Percentiles rank a stretch among this genome's conserved stretches.
Conservation (phyloP, 2,888 invertebrate species). For the Luperina testacea region DNA sequence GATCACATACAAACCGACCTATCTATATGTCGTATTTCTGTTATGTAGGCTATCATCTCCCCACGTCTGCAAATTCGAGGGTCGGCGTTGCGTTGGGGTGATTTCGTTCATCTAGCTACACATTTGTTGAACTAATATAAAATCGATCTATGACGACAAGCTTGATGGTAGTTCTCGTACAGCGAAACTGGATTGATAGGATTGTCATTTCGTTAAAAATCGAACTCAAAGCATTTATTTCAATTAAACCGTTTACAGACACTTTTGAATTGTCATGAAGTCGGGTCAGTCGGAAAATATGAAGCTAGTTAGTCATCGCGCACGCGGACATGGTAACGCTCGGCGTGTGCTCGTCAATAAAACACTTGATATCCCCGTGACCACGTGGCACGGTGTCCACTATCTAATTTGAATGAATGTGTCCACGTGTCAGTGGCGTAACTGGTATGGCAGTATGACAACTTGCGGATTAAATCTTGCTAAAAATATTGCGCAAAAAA, state of each 20-base stretch:
- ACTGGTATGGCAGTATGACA: not conserved
- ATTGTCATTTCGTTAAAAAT: not conserved
- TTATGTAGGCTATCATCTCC: slow-evolving; percentile 41
- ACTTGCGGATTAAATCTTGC: not conserved
- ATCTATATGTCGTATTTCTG: slow-evolving; percentile 2
- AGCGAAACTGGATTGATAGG: not conserved
- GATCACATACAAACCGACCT: not conserved
- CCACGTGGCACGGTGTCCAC: slow-evolving; percentile 24
- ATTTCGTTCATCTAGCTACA: slow-evolving; percentile 43
- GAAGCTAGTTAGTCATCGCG: slow-evolving; percentile 13
- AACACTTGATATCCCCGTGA: slow-evolving; percentile 11
- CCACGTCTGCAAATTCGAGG: slow-evolving; percentile 38
- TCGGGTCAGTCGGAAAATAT: too few relatives aligned
- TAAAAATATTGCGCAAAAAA: slow-evolving; percentile 10
- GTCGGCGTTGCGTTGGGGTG: slow-evolving; percentile 40
- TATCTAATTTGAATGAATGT: slow-evolving; percentile 20
- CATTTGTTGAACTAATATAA: slow-evolving; percentile 25
- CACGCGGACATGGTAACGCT: not conserved
- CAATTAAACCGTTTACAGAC: too few relatives aligned
- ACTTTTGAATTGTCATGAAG: too few relatives aligned
- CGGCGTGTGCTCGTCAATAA: slow-evolving; percentile 15
- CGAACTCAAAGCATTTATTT: too few relatives aligned
- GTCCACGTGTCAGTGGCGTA: not conserved
- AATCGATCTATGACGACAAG: slow-evolving; percentile 17
- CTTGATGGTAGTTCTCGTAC: slow-evolving; percentile 3